phyloP scores from a whole-genome alignment of 1,140 invertebrate genomes.

The Globodera ellingtonae region DNA sequence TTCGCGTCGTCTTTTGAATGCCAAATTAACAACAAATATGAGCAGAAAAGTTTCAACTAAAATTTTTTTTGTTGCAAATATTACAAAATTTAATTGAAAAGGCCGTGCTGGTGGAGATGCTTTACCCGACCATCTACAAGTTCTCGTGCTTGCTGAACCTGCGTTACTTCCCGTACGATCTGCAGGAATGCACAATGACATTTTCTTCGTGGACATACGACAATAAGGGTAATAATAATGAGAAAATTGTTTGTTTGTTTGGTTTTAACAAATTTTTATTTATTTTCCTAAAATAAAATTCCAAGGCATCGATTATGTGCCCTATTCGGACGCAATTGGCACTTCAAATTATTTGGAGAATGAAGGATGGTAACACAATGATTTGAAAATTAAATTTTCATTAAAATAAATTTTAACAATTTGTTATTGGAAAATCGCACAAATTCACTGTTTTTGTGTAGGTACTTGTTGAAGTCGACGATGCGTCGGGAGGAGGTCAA shows the following conservation, averaged over 20 bases:
- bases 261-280: neutral
- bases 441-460: neutral
- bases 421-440: neutral
- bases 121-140: constrained; percentile 64
- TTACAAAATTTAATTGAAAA: constrained; percentile 33
- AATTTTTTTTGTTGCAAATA: neutral
- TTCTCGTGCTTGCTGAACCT: constrained; percentile 62
- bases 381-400: too few relatives aligned
- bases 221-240: constrained; percentile 38
- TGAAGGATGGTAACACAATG: constrained; percentile 60
- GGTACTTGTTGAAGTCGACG: constrained; percentile 40
- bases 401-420: neutral
- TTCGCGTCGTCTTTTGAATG: constrained; percentile 61
- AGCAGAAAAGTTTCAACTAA: constrained; percentile 13
- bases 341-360: constrained; percentile 62
- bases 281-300: neutral
- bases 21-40: constrained; percentile 60
- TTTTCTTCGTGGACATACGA: constrained; percentile 67
- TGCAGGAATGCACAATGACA: constrained; percentile 62
- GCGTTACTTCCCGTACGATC: constrained; percentile 60
- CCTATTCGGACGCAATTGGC: constrained; percentile 59
- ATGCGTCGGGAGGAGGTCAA: constrained; percentile 58
- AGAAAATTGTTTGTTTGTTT: neutral
- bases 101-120: constrained; percentile 56
- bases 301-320: constrained; percentile 59